Percentiles rank a stretch among this genome's conserved stretches.
Evolutionary conservation across 2,888 invertebrate species (phyloP).

Genomic region (Scaptomyza cyrtandrae): DNA sequence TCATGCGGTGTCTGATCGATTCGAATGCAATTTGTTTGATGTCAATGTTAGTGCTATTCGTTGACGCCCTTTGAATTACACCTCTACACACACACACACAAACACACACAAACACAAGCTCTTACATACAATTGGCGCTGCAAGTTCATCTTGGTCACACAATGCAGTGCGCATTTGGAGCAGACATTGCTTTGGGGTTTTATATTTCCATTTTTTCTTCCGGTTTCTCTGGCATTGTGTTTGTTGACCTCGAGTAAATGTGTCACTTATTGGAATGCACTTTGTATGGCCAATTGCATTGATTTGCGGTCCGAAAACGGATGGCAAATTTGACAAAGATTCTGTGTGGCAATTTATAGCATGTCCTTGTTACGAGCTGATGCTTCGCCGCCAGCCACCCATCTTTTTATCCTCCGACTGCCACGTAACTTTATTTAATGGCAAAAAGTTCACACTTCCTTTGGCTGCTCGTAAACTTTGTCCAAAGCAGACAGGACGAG

Average conservation of each 20-base stretch:
- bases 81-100: not conserved
- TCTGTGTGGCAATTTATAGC: slow-evolving; percentile 64
- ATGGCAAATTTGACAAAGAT: slow-evolving; percentile 69
- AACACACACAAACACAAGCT: too few species aligned
- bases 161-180: slow-evolving; percentile 28
- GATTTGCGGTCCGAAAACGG: slow-evolving; percentile 52
- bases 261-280: slow-evolving; percentile 64
- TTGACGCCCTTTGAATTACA: slow-evolving; percentile 54
- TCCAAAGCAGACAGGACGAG: slow-evolving; percentile 36
- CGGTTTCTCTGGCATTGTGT: not conserved
- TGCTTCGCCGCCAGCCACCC: not conserved
- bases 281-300: slow-evolving; percentile 64
- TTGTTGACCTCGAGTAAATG: slow-evolving; percentile 42
- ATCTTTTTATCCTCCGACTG: slow-evolving; percentile 13
- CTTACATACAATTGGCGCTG: slow-evolving; percentile 17
- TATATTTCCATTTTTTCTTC: not conserved
- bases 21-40: slow-evolving; percentile 51
- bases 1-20: slow-evolving; percentile 49
- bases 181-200: slow-evolving; percentile 17
- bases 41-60: slow-evolving; percentile 59
- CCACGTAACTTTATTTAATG: slow-evolving; percentile 66
- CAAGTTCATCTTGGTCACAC: slow-evolving; percentile 38
- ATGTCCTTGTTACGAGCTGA: slow-evolving; percentile 41
- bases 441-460: slow-evolving; percentile 78
- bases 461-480: slow-evolving; percentile 67